These are phyloP conservation scores for Chloromyia formosa DNA, from an alignment of 2,888 invertebrate genomes.

Conservation along the genomic window DNA sequence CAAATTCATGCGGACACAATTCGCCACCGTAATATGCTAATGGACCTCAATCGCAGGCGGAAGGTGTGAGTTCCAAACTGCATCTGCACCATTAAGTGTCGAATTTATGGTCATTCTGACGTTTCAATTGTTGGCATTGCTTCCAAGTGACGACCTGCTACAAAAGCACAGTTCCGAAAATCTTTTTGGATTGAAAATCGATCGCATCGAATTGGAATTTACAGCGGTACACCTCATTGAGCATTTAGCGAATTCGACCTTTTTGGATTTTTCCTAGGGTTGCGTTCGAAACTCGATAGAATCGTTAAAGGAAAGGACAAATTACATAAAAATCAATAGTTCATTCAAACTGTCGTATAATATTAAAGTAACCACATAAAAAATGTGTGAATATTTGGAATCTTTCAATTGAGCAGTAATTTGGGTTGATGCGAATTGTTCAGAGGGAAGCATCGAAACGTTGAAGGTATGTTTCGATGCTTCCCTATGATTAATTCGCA, in stretches of 20 bases:
- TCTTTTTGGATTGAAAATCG: conserved; percentile 23
- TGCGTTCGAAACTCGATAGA: no score
- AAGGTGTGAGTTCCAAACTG: conserved; percentile 45
- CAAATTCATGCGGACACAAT: not conserved
- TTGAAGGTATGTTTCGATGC: no score
- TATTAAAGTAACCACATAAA: no score
- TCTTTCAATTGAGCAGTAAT: no score
- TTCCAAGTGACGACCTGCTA: conserved; percentile 21
- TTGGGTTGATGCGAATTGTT: no score
- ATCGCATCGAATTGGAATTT: conserved; percentile 38
- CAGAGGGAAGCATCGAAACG: no score
- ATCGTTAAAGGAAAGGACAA: no score
- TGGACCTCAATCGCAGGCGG: conserved; percentile 42
- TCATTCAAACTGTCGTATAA: no score
- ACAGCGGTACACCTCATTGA: conserved; percentile 40
- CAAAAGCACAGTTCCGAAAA: not conserved
- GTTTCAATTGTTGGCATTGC: conserved; percentile 30
- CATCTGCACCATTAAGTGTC: conserved; percentile 61
- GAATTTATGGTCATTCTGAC: conserved; percentile 59
- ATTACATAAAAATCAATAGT: not conserved
- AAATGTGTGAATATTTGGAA: no score
- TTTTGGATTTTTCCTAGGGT: not conserved
- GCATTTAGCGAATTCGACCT: conserved; percentile 25
- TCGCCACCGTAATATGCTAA: conserved; percentile 42
- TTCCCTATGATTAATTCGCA: no score